Conservation (phyloP, 1,140 invertebrate species). For the Aleiodes sp. region DNA sequence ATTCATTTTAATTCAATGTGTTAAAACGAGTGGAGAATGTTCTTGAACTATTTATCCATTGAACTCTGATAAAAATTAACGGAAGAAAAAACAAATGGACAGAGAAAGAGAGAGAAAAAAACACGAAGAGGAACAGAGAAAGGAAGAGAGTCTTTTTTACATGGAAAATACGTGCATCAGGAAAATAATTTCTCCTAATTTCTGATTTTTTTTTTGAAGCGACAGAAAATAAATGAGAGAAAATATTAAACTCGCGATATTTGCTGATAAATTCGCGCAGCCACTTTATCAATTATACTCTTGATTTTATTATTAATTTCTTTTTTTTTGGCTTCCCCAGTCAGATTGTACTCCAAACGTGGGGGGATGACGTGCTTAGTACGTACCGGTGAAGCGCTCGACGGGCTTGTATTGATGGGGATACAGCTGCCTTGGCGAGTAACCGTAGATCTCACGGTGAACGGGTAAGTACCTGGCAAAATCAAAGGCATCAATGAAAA, state of each 20-base stretch:
- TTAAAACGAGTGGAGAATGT: constrained; percentile 4
- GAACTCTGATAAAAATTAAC: not conserved
- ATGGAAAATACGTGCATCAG: constrained; percentile 11
- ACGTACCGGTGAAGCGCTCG: constrained; percentile 86
- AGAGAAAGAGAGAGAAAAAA: not conserved
- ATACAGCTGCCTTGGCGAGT: constrained; percentile 85
- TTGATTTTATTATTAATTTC: constrained; percentile 41
- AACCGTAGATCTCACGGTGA: constrained; percentile 87
- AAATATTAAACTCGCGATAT: constrained; percentile 3
- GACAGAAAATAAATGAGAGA: not conserved
- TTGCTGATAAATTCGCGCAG: constrained; percentile 24
- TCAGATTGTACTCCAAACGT: constrained; percentile 21
- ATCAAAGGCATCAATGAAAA: not conserved
- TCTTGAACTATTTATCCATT: constrained; percentile 1
- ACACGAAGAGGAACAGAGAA: not conserved
- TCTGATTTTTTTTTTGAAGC: not conserved
- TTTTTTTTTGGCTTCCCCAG: constrained; percentile 42
- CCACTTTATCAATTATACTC: constrained; percentile 33
- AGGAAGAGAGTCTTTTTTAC: constrained; percentile 5
- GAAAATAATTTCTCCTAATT: not conserved
- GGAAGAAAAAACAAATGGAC: too few species aligned
- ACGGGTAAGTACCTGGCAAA: constrained; percentile 78
- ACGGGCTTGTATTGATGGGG: constrained; percentile 83
- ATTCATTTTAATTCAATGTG: constrained; percentile 5
- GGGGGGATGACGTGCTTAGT: constrained; percentile 60